Base-by-base conservation (phyloP, 2,888 invertebrate genomes). In the Oligia strigilis region DNA sequence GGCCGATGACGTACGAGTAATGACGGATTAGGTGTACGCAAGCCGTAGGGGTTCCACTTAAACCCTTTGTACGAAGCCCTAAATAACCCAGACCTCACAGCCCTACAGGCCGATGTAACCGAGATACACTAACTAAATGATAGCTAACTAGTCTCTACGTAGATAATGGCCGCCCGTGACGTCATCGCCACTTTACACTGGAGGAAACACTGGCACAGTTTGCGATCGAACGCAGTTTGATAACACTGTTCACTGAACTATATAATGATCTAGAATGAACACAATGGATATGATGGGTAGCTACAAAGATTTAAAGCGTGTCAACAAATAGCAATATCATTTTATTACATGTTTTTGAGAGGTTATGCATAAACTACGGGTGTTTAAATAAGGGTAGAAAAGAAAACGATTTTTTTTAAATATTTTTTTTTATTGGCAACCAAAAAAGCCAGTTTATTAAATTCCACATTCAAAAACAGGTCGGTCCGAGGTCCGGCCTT, bases 91-190 rank as follows among this genome's bases (percentile, higher is more conserved):
- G 2, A 19, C 3, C 13, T 19, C 4, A 29, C 80, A 81, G 23
- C 82, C 83, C 77, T 85, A 66, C 9, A 65, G 9, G 9, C 23
- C 17, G n/a, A 62, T 65, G 72, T 82, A 84, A 76, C 75, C 46
- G 65, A 78, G 79, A 76, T 77, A 80, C 73, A 75, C 72, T 80
- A 76, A 87, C 72, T 82, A 65, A 86, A 86, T 77, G 72, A 82
- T 72, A 82, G 67, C 69, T 40, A 86, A 79, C 82, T 81, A 81
- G 77, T 75, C 52, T 36, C n/a, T 62, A 71, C 17, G 75, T 80
- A 77, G 72, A 78, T 80, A 84, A 80, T 84, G 75, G 84, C n/a
- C 8, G 66, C 60, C 13, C n/a, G 75, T 84, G 86, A 81, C 82
- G 80, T 80, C 84, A 86, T 75, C 23, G 17, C 60, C 71, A 78